A percentile compares a stretch with the other conserved stretches of the same genome.
These are phyloP conservation scores for Ambastaia sidthimunki DNA, from an alignment of 2,797 vertebrate species.

Conservation along the genomic window DNA sequence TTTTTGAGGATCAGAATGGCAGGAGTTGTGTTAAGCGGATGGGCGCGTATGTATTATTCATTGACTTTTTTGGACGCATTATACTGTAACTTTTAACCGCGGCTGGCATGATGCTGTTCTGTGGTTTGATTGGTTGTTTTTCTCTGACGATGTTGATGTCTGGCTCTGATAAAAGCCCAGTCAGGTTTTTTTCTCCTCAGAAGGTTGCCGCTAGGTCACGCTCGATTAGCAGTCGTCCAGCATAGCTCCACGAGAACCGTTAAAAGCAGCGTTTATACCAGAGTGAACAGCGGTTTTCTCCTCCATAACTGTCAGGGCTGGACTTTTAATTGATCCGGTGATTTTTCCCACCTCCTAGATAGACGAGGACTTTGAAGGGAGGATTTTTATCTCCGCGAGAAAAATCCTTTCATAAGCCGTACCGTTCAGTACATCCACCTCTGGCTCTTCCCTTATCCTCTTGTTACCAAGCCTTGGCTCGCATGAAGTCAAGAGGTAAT, in stretches of 20 bases:
- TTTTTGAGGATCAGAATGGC: neutral
- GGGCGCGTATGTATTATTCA: slow-evolving; percentile 30
- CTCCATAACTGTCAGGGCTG: slow-evolving; percentile 56
- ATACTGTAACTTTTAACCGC: slow-evolving; percentile 16
- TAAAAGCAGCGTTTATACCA: slow-evolving; percentile 47
- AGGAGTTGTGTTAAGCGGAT: neutral
- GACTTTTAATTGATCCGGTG: slow-evolving; percentile 58
- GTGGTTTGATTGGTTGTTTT: slow-evolving; percentile 22
- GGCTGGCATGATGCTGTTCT: neutral
- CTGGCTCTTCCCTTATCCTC: neutral
- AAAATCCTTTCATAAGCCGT: neutral
- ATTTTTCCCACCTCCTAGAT: neutral
- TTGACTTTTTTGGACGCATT: neutral
- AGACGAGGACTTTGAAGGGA: neutral
- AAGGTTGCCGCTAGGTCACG: slow-evolving; percentile 42
- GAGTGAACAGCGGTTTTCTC: slow-evolving; percentile 42
- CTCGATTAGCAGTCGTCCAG: slow-evolving; percentile 44
- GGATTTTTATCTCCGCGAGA: neutral
- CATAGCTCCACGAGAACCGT: slow-evolving; percentile 9
- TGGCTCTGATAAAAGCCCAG: slow-evolving; percentile 36
- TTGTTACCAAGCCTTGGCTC: neutral
- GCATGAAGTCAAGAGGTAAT: neutral
- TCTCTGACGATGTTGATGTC: slow-evolving; percentile 25
- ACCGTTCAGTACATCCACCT: neutral
- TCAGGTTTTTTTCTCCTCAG: neutral